A percentile compares a stretch with the other conserved stretches of the same genome.
phyloP scores from a whole-genome alignment of 1,140 invertebrate species.

The Stegodyphus mimosarum region DNA sequence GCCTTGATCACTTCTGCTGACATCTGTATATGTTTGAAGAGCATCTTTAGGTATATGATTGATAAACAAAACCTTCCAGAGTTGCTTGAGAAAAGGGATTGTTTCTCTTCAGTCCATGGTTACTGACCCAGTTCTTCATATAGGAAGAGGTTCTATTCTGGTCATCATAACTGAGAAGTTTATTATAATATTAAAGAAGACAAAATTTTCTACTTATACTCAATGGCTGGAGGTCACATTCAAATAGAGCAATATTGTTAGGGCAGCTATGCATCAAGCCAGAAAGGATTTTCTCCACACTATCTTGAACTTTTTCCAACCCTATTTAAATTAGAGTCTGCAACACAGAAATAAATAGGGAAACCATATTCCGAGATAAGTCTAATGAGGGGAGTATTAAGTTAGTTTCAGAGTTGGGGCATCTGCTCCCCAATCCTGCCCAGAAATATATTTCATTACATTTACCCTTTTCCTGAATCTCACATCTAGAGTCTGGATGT shows the following conservation, averaged over 20 bases:
- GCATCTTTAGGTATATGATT: slow-evolving; percentile 8
- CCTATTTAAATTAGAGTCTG: slow-evolving; percentile 8
- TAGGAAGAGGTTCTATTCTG: slow-evolving; percentile 18
- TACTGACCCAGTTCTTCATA: slow-evolving; percentile 20
- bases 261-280: neutral
- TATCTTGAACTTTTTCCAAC: slow-evolving; percentile 17
- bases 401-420: neutral
- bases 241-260: no score
- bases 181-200: slow-evolving; percentile 27
- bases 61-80: neutral
- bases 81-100: slow-evolving; percentile 14
- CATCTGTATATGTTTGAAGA: slow-evolving; percentile 18
- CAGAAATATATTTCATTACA: neutral
- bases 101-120: slow-evolving; percentile 20
- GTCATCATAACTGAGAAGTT: neutral
- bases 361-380: neutral
- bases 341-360: slow-evolving; percentile 7
- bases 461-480: neutral
- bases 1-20: neutral
- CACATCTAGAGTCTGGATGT: neutral
- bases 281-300: neutral
- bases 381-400: neutral
- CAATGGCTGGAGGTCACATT: neutral
- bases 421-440: neutral
- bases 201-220: neutral